Evolutionary conservation across 2,797 vertebrate species (phyloP), one percentile per base, ranked within the genome.

Genomic region (Acrossocheilus fasciatus): DNA sequence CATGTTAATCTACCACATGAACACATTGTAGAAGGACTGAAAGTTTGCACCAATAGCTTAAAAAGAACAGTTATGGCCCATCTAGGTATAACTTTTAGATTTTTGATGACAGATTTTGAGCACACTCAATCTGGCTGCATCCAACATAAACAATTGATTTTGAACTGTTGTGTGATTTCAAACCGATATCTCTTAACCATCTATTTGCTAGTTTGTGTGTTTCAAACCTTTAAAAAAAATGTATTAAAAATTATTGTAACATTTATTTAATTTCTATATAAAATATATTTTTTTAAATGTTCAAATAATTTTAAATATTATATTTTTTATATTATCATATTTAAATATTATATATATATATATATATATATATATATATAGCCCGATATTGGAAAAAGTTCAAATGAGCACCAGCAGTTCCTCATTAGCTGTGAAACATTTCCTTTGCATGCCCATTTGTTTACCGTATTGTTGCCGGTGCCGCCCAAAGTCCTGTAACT

Each of bases 31-130:
- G 34, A 68, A 34, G 8, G 30, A 47, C 41, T 23, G 6, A 18
- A 41, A 12, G 50, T 57, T 69, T 85, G 45, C 9, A 26, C 43
- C 43, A 59, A 8, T 43, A 23, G 12, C n/a, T 30, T 62, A 8
- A 15, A 26, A 78, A 17, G 36, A 43, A n/a, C 54, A 62, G 15
- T n/a, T 26, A 57, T 41, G 47, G 17, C 26, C 18, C 17, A 4
- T 36, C 20, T 50, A 36, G 64, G 15, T 18, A 47, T 3, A 64
- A 12, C 17, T n/a, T 34, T 64, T 43, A 43, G 47, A 50, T 12
- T 81, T 68, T 80, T 45, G 4, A 69, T 69, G 15, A 80, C 23
- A 75, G 12, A 73, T 12, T 47, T 45, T 73, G 43, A 73, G 23
- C n/a, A 45, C 10, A 59, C 52, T 77, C 75, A 39, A 15, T 77